Conservation (phyloP, 2,113 vertebrate species). For the Clarias gariepinus region DNA sequence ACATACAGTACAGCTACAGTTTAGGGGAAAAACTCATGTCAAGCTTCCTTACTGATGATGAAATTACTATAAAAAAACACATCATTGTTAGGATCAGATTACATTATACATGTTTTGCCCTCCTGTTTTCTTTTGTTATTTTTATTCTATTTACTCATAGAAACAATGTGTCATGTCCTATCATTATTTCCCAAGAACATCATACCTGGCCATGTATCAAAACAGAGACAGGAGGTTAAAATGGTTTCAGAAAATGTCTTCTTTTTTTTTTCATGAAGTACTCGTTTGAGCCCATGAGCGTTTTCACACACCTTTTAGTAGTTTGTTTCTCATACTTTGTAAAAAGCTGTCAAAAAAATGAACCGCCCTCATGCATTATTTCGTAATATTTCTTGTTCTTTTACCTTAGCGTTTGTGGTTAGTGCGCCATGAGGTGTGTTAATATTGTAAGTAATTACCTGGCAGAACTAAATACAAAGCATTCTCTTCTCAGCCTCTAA, state of each 20-base stretch:
- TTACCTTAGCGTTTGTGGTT: slow-evolving; percentile 14
- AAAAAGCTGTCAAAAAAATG: background rate
- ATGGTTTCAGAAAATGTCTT: background rate
- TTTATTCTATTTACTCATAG: background rate
- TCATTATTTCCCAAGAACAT: background rate
- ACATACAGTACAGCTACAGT: background rate
- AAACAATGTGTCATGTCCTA: background rate
- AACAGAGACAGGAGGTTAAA: background rate
- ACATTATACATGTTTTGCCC: background rate
- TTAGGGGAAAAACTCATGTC: background rate
- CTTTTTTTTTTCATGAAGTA: background rate
- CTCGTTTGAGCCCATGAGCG: background rate
- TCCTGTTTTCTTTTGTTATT: background rate
- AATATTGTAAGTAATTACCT: slow-evolving; percentile 39
- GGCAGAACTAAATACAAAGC: slow-evolving; percentile 27
- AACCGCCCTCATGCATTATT: background rate
- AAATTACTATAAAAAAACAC: background rate
- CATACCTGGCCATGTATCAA: background rate
- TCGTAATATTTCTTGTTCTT: slow-evolving; percentile 6
- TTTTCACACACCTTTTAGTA: background rate
- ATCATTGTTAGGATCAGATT: background rate
- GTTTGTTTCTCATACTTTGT: slow-evolving; percentile 4
- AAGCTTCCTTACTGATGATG: background rate
- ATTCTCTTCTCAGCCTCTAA: slow-evolving; percentile 22
- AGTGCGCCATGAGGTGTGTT: slow-evolving; percentile 23